Evolutionary conservation across 2,113 vertebrate genomes (phyloP).

Genomic region (Platichthys flesus): DNA sequence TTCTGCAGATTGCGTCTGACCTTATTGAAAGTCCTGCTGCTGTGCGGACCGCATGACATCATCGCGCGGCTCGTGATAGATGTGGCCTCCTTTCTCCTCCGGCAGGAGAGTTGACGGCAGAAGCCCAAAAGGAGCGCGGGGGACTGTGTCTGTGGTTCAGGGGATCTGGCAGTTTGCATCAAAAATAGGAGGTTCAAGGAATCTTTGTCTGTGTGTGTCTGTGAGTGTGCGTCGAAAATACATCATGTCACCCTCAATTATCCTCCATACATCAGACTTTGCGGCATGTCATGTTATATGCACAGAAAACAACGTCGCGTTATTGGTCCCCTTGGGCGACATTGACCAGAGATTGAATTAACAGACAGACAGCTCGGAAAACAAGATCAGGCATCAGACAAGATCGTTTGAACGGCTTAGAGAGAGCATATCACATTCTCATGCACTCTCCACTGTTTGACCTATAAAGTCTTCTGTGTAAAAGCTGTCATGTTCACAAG

Average conservation of each 20-base stretch:
- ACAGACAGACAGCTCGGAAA: slow-evolving; percentile 55
- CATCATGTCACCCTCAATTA: slow-evolving; percentile 59
- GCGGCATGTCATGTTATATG: slow-evolving; percentile 30
- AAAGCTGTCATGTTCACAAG: slow-evolving; percentile 21
- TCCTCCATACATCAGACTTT: slow-evolving; percentile 30
- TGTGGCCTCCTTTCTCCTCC: slow-evolving; percentile 57
- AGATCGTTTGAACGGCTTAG: slow-evolving; percentile 37
- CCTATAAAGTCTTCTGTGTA: slow-evolving; percentile 39
- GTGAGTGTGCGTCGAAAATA: slow-evolving; percentile 22
- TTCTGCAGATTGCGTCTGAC: slow-evolving; percentile 33
- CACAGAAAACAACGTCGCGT: slow-evolving; percentile 39
- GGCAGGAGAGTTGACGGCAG: slow-evolving; percentile 62
- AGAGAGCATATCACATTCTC: slow-evolving; percentile 35
- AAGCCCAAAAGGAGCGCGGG: slow-evolving; percentile 57
- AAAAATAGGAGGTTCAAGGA: slow-evolving; percentile 33
- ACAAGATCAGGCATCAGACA: slow-evolving; percentile 54
- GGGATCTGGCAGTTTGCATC: slow-evolving; percentile 69
- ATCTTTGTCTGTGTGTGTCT: slow-evolving; percentile 2
- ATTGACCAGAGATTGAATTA: slow-evolving; percentile 70
- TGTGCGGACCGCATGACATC: slow-evolving; percentile 58
- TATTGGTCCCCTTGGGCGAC: slow-evolving; percentile 69
- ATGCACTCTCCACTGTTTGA: slow-evolving; percentile 46
- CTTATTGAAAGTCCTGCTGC: slow-evolving; percentile 34
- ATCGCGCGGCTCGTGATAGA: slow-evolving; percentile 55
- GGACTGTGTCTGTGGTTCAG: slow-evolving; percentile 67